Percentiles rank a stretch among this genome's conserved stretches.
Conservation (phyloP, 2,888 invertebrate genomes). For the Ametastegia equiseti region DNA sequence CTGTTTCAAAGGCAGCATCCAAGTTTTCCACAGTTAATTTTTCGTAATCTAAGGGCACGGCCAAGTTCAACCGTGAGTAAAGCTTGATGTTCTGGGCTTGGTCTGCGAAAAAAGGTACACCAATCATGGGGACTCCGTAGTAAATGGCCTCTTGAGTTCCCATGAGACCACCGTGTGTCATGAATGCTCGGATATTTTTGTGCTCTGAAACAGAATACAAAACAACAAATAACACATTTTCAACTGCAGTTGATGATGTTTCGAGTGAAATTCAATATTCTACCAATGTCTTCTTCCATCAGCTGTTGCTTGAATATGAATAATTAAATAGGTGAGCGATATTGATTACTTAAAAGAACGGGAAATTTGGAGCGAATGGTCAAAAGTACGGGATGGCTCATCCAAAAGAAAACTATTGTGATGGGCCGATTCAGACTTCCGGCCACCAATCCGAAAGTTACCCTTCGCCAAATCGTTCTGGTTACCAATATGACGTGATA, state of each 20-base stretch:
- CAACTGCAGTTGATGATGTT: background rate
- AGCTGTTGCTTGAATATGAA: too few species aligned
- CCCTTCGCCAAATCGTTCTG: too few species aligned
- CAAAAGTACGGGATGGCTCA: too few species aligned
- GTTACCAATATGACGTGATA: too few species aligned
- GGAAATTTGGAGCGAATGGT: too few species aligned
- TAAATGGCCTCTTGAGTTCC: slow-evolving; percentile 62
- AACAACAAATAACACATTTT: background rate
- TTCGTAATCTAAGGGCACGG: slow-evolving; percentile 54
- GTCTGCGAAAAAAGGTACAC: slow-evolving; percentile 62
- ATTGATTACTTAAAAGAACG: too few species aligned
- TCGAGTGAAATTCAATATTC: background rate
- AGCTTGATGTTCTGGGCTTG: slow-evolving; percentile 63
- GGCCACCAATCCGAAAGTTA: too few species aligned
- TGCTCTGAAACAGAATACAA: slow-evolving; percentile 57
- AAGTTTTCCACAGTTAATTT: slow-evolving; percentile 58
- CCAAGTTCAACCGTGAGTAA: slow-evolving; percentile 60
- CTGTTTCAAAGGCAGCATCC: slow-evolving; percentile 58
- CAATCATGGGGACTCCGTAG: slow-evolving; percentile 61
- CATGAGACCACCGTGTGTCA: slow-evolving; percentile 64
- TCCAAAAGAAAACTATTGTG: too few species aligned
- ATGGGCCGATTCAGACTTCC: too few species aligned
- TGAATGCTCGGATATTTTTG: slow-evolving; percentile 70
- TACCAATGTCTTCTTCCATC: background rate
- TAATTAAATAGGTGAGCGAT: too few species aligned